Percentiles rank a stretch among this genome's conserved stretches.
phyloP scores from a whole-genome alignment of 1,140 invertebrate species.

The Catajapyx aquilonaris region DNA sequence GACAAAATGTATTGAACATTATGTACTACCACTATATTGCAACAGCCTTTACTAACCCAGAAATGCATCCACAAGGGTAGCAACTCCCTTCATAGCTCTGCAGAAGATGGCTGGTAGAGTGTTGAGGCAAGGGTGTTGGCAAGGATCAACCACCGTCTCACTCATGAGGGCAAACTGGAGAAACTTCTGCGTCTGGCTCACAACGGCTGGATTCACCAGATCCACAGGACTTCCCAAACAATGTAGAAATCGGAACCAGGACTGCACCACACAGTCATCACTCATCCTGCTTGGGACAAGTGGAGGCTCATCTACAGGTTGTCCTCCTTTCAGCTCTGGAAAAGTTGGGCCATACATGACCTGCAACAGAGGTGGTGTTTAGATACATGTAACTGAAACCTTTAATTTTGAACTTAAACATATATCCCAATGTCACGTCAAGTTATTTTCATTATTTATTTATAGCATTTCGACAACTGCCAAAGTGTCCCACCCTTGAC shows the following conservation, averaged over 20 bases:
- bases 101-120: conserved; percentile 73
- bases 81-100: conserved; percentile 80
- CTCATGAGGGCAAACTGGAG: conserved; percentile 45
- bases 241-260: conserved; percentile 84
- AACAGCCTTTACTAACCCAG: no score
- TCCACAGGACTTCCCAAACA: conserved; percentile 86
- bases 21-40: no score
- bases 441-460: no score
- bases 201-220: conserved; percentile 62
- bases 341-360: conserved; percentile 77
- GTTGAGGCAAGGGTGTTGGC: conserved; percentile 76
- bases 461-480: no score
- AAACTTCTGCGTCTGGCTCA: conserved; percentile 69
- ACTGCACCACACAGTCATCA: conserved; percentile 73
- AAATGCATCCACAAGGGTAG: conserved; percentile 85
- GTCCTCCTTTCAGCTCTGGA: conserved; percentile 64
- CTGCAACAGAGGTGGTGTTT: no score
- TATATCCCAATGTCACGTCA: no score
- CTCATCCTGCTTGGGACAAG: conserved; percentile 62
- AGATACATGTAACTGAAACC: no score
- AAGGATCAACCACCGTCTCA: conserved; percentile 51
- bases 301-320: conserved; percentile 64
- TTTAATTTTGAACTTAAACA: no score
- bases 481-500: no score
- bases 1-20: not conserved